Conservation (phyloP, 2,113 vertebrate species). For the Climacteris rufus region DNA sequence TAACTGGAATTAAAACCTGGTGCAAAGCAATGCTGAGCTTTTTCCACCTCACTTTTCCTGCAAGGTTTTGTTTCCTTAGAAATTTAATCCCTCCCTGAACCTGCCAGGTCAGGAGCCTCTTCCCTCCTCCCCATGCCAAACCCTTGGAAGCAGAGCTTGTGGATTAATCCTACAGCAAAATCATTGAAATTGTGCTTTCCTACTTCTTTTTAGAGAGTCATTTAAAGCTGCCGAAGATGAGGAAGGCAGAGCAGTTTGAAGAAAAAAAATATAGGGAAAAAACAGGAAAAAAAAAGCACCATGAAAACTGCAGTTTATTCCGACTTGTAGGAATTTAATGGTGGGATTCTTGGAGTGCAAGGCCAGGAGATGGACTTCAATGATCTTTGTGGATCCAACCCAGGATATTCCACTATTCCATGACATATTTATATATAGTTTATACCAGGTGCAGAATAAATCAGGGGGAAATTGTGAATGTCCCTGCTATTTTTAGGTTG, state of each 20-base stretch:
- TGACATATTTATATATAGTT: background rate
- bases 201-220: background rate
- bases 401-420: background rate
- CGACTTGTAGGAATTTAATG: background rate
- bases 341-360: background rate
- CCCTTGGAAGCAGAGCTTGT: background rate
- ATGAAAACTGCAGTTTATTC: background rate
- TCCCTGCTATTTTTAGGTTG: background rate
- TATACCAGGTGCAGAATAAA: background rate
- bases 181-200: background rate
- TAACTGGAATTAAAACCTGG: accelerated
- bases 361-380: background rate
- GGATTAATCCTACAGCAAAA: conserved; percentile 35
- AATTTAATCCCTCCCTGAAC: background rate
- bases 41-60: background rate
- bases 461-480: accelerated
- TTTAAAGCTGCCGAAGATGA: background rate
- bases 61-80: background rate
- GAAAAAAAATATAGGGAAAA: background rate
- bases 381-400: background rate
- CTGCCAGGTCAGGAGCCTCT: background rate
- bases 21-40: background rate
- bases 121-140: background rate
- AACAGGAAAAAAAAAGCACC: background rate
- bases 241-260: background rate